Conservation (phyloP, 2,888 invertebrate species). For the Ochlodes sylvanus region DNA sequence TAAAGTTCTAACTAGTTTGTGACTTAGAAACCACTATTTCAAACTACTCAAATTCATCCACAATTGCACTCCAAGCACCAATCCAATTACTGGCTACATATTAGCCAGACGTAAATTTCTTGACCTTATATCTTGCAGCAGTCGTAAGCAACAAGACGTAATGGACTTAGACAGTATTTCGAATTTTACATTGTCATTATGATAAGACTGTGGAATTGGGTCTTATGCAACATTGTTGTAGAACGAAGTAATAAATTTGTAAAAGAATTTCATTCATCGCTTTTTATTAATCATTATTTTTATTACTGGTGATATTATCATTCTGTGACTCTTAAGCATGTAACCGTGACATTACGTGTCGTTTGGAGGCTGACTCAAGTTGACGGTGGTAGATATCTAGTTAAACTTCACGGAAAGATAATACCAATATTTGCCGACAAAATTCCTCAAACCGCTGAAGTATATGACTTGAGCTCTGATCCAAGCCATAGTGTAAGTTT, state of each 20-base stretch:
- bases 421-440: background rate
- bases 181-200: conserved; percentile 7
- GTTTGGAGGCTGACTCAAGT: too few relatives aligned
- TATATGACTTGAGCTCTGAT: background rate
- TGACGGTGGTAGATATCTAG: too few relatives aligned
- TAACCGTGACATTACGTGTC: too few relatives aligned
- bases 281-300: too few relatives aligned
- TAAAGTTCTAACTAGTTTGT: background rate
- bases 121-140: conserved; percentile 53
- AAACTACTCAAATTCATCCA: conserved; percentile 23
- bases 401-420: too few relatives aligned
- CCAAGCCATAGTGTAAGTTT: conserved; percentile 28
- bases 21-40: conserved; percentile 29
- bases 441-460: conserved; percentile 14
- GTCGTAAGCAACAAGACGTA: conserved; percentile 42
- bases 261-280: too few relatives aligned
- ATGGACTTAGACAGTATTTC: conserved; percentile 19
- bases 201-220: background rate
- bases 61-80: conserved; percentile 31
- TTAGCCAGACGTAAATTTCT: conserved; percentile 46
- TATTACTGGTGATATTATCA: too few relatives aligned
- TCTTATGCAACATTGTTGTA: background rate
- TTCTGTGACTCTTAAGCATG: too few relatives aligned
- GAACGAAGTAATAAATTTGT: too few relatives aligned
- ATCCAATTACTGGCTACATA: conserved; percentile 46